Evolutionary conservation across 2,797 vertebrate genomes (phyloP).

Genomic region (Tapera naevia): DNA sequence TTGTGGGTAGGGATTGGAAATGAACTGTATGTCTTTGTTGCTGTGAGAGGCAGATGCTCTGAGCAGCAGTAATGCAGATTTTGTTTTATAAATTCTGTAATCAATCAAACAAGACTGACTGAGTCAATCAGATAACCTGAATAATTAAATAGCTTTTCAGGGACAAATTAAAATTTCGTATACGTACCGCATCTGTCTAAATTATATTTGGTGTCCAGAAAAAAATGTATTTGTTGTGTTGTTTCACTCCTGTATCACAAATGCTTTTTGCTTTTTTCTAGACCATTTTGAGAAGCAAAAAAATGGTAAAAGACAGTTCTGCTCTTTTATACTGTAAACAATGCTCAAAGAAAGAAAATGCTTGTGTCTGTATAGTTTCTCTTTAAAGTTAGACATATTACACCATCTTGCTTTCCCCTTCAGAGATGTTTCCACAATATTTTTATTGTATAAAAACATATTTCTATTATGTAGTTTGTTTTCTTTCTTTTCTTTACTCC

Average conservation of each 20-base stretch:
- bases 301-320: neutral
- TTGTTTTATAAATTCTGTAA: constrained; percentile 62
- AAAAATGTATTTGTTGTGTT: neutral
- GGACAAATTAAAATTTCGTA: constrained; percentile 50
- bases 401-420: neutral
- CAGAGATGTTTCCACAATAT: neutral
- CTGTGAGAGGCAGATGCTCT: neutral
- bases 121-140: constrained; percentile 50
- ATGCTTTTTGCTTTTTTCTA: neutral
- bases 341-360: neutral
- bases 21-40: neutral
- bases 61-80: constrained; percentile 26
- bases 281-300: neutral
- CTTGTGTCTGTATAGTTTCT: neutral
- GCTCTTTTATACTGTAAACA: neutral
- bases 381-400: neutral
- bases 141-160: constrained; percentile 69
- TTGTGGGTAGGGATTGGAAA: constrained; percentile 19
- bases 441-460: neutral
- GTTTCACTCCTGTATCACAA: neutral
- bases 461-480: neutral
- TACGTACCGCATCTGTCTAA: neutral
- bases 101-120: constrained; percentile 37
- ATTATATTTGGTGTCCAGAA: constrained; percentile 3
- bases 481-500: too few species aligned